Evolutionary conservation across 2,113 vertebrate species (phyloP).

Genomic region (Galbula dea): DNA sequence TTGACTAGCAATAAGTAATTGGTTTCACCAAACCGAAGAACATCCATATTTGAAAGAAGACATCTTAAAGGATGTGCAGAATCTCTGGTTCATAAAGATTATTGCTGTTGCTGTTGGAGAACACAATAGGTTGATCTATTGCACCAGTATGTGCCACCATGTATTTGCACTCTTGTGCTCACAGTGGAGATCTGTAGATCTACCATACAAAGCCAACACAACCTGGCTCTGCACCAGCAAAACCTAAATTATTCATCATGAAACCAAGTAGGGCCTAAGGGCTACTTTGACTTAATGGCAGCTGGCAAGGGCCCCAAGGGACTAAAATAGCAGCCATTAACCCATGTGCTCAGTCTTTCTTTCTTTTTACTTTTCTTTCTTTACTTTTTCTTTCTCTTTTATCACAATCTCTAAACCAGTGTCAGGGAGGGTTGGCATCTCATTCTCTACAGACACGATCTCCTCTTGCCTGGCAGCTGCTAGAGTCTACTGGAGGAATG

Average conservation of each 20-base stretch:
- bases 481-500: neutral
- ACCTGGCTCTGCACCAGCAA: slow-evolving; percentile 20
- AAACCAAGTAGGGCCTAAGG: slow-evolving; percentile 50
- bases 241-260: slow-evolving; percentile 49
- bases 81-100: neutral
- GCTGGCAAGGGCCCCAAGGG: slow-evolving; percentile 23
- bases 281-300: slow-evolving; percentile 50
- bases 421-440: neutral
- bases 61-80: neutral
- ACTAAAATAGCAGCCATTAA: slow-evolving; percentile 40
- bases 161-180: neutral
- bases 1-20: neutral
- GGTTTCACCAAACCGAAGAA: neutral
- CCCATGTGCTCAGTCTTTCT: neutral
- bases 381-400: slow-evolving; percentile 12
- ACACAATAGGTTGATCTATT: neutral
- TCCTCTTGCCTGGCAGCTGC: neutral
- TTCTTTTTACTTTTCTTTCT: neutral
- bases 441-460: neutral
- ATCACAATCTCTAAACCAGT: neutral
- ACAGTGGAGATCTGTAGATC: neutral
- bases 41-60: neutral
- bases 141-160: neutral
- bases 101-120: neutral
- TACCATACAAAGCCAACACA: neutral